Evolutionary conservation across 2,888 invertebrate species (phyloP).

Genomic region (Sicus ferrugineus): DNA sequence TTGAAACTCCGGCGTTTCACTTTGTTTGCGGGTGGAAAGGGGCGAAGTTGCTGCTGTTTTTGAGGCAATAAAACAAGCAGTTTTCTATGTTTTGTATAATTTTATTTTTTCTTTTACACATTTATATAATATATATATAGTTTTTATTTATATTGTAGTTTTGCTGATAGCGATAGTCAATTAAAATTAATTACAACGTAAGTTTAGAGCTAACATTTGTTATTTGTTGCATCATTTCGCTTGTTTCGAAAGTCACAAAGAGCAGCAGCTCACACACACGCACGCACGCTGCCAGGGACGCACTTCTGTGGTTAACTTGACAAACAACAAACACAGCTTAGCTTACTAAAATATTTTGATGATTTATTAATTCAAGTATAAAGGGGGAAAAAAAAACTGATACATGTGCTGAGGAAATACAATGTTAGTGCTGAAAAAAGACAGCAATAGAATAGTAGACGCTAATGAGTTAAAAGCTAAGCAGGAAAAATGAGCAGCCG

Average conservation of each 20-base stretch:
- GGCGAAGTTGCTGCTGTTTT: too few species aligned
- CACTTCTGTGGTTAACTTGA: neutral
- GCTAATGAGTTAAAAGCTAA: neutral
- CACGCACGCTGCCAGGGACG: too few species aligned
- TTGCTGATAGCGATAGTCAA: slow-evolving; percentile 28
- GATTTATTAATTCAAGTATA: slow-evolving; percentile 1
- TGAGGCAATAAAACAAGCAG: neutral
- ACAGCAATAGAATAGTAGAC: neutral
- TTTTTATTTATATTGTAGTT: neutral
- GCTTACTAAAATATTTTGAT: neutral
- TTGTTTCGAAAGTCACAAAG: too few species aligned
- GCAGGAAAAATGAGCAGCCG: too few species aligned
- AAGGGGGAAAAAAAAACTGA: neutral
- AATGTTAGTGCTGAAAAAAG: too few species aligned
- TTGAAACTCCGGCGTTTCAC: too few species aligned
- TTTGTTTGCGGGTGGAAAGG: too few species aligned
- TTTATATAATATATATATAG: slow-evolving; percentile 38
- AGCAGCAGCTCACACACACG: too few species aligned
- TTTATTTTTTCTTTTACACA: slow-evolving; percentile 36
- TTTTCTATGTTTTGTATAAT: slow-evolving; percentile 21
- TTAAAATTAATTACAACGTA: slow-evolving; percentile 38
- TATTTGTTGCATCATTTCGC: slow-evolving; percentile 15
- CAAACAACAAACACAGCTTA: slow-evolving; percentile 1
- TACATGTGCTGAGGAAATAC: too few species aligned
- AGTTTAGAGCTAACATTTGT: slow-evolving; percentile 32